Evolutionary conservation across 2,888 invertebrate genomes (phyloP).

Genomic region (Melinaea menophilus): DNA sequence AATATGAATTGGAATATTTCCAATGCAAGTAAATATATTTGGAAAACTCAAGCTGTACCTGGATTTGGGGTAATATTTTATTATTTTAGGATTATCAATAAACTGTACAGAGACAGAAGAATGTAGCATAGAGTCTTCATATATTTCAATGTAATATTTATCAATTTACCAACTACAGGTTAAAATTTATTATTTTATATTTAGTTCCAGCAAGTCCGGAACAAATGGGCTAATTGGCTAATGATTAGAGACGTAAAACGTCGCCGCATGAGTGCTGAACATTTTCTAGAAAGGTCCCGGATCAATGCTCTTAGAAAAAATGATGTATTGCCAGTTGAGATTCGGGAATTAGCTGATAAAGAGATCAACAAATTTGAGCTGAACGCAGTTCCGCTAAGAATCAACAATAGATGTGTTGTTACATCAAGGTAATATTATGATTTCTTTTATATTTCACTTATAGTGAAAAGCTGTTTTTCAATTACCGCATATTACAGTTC

Average conservation of each 20-base stretch:
- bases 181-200: constrained; percentile 31
- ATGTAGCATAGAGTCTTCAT: too few relatives aligned
- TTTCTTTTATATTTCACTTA: not conserved
- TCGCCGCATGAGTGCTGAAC: constrained; percentile 84
- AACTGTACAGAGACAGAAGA: not conserved
- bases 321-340: constrained; percentile 88
- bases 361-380: constrained; percentile 88
- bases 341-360: constrained; percentile 85
- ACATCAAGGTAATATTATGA: constrained; percentile 81
- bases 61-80: constrained; percentile 55
- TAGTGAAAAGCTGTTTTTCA: too few relatives aligned
- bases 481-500: not conserved
- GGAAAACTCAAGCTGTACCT: constrained; percentile 59
- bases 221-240: constrained; percentile 88
- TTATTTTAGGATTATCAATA: not conserved
- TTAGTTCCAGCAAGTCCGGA: constrained; percentile 84
- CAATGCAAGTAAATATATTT: constrained; percentile 54
- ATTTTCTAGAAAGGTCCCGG: constrained; percentile 86
- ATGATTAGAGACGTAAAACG: constrained; percentile 93
- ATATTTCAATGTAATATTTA: too few relatives aligned
- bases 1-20: constrained; percentile 60
- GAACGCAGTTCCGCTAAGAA: constrained; percentile 81
- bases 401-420: constrained; percentile 88
- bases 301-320: constrained; percentile 91
- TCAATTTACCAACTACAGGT: not conserved